Base-by-base conservation (phyloP, 1,140 invertebrate species). In the Scaptomyza graminum region DNA sequence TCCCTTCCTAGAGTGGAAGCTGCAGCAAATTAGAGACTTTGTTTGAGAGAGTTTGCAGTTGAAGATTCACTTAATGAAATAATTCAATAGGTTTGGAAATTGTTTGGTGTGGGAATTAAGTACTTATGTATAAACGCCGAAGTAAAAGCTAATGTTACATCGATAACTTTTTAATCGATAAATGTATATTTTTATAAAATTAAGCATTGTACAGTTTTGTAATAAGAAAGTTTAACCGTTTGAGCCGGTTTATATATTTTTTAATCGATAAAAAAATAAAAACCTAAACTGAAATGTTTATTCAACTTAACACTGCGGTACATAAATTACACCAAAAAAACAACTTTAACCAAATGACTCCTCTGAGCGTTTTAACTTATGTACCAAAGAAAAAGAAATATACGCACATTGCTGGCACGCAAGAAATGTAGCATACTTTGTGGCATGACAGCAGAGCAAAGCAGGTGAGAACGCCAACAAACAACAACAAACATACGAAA, bases 401-500 rank as follows among this genome's bases (percentile, higher is more conserved):
- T 34, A 67, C 34, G 62, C 62, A 52, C 52, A 28, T 6, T 4
- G 13, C 44, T 41, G 56, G 62, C 43, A 62, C 56, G 34, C 25
- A 25, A 46, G 44, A 67, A 47, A 69, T 74, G 57, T 56, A 51
- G 57, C 57, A 62, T 56, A 62, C 44, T 50, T 61, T 44, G 43
- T n/a, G 56, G 44, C 47, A 65, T 51, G 55, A 18, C 68, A 57
- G 39, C 25, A 12, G 16, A 12, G 11, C 37, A 55, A 39, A 51
- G 13, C 28, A 51, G 12, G 43, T 18, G 8, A 50, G 15, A 16
- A 39, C 31, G 11, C 11, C 31, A 62, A 44, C 47, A 34, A 41
- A 37, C 31, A 49, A 43, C 47, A 46, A 43, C 39, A 18, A 18
- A 8, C 25, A 15, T 49, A n/a, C 37, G 3, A 39, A 16, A 9